These are phyloP conservation scores for Malacoctenus gilli DNA, from an alignment of 2,797 vertebrate genomes.

Conservation along the genomic window DNA sequence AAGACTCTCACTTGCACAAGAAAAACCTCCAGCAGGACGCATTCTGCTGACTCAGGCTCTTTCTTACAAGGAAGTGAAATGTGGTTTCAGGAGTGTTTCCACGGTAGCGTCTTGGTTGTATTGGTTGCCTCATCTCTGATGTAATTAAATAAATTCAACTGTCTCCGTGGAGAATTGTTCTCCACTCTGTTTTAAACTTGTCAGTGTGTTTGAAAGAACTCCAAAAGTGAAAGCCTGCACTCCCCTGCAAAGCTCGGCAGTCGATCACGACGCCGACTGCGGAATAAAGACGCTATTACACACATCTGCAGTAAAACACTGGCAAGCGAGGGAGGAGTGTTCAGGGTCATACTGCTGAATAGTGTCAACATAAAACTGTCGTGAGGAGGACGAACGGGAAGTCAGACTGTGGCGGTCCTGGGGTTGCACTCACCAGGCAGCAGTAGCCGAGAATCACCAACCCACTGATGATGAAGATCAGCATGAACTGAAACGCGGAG, in stretches of 20 bases:
- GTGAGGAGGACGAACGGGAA: not conserved
- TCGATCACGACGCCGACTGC: conserved; percentile 10
- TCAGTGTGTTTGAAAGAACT: conserved; percentile 17
- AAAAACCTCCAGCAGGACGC: no score
- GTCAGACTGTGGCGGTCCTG: not conserved
- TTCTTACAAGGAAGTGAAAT: no score
- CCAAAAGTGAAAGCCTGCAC: conserved; percentile 55
- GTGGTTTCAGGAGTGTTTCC: no score
- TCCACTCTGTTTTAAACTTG: not conserved
- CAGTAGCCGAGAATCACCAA: conserved; percentile 95
- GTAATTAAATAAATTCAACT: not conserved
- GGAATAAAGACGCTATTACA: conserved; percentile 16
- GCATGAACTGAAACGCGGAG: conserved; percentile 84
- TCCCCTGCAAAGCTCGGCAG: not conserved
- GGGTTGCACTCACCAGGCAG: conserved; percentile 80
- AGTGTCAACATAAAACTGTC: conserved; percentile 1
- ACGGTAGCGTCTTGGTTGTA: no score
- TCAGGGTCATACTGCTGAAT: not conserved
- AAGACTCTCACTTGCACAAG: no score
- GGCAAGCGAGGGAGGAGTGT: not conserved
- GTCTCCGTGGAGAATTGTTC: not conserved
- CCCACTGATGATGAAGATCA: conserved; percentile 95
- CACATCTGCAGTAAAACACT: conserved; percentile 3
- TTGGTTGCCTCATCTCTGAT: no score
- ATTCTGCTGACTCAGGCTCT: no score